Evolutionary conservation across 2,113 vertebrate species (phyloP), one percentile per base, ranked within the genome.

Genomic region (Lichenostomus cassidix): DNA sequence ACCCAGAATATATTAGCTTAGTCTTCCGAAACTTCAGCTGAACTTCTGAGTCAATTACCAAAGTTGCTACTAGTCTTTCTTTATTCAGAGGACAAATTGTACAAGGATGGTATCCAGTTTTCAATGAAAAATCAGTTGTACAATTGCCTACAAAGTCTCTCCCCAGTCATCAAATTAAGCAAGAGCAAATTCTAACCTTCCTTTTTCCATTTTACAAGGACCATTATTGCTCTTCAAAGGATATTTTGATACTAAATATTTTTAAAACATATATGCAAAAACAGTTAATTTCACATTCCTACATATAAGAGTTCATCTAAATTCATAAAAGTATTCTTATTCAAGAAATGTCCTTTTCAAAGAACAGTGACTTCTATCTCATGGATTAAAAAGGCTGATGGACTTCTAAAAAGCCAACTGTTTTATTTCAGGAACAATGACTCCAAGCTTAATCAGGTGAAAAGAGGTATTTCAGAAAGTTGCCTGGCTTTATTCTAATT

Each of bases 391-490:
- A 33, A 15, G 33, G 10, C 3, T 24, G 25, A n/a, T 1, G 2
- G 27, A 53, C 35, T 79, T 35, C 44, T 68, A 12, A 64, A 55
- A 47, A 56, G 44, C 5, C 39, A 74, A 58, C 65, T 82, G 77
- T 27, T 75, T 37, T 83, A 28, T 64, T 55, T 52, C 90, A 73
- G 12, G 20, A 69, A 83, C 65, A 79, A 67, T 39, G 53, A 41
- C 71, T 85, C 62, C 76, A 84, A 62, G 58, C 77, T 87, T 92
- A 84, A 89, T 92, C 91, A 84, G 78, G 91, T 90, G 71, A 89
- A 88, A 53, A 81, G 33, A 59, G 59, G 41, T 59, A 83, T 83
- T 89, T 92, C 52, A 80, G 53, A 96, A 91, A 87, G 74, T 41
- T 94, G 78, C 62, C 70, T 82, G 27, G 23, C 55, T 89, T 85